These are phyloP conservation scores for Procambarus virginalis DNA, from an alignment of 1,140 invertebrate species.

Conservation along the genomic window DNA sequence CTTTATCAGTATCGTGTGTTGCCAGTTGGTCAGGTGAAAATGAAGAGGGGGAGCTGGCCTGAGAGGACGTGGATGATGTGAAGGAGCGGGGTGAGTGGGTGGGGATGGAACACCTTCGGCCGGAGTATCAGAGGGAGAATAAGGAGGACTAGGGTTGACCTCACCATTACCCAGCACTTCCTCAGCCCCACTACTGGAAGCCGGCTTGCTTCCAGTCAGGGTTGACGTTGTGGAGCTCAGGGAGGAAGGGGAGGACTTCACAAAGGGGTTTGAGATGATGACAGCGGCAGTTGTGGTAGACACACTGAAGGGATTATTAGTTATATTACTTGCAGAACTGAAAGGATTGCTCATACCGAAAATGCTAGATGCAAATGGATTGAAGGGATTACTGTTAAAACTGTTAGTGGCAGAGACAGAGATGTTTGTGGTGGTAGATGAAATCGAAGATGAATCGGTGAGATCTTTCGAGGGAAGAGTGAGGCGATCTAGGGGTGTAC, in stretches of 20 bases:
- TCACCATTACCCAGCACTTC: constrained; percentile 4
- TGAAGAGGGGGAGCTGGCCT: background rate
- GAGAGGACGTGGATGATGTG: background rate
- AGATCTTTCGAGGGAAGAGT: background rate
- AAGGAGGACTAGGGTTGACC: background rate
- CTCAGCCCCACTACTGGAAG: constrained; percentile 42
- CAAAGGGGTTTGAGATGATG: constrained; percentile 16
- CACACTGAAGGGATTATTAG: background rate
- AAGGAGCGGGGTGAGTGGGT: background rate
- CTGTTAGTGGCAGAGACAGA: background rate
- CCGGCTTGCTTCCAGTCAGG: constrained; percentile 28
- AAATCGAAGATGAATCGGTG: constrained; percentile 5
- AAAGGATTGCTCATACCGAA: constrained; percentile 32
- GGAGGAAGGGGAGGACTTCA: constrained; percentile 34
- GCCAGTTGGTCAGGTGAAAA: constrained; percentile 4
- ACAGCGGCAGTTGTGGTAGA: background rate
- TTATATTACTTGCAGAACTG: constrained; percentile 12
- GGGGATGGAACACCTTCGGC: background rate
- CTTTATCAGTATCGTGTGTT: background rate
- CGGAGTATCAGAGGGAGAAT: background rate
- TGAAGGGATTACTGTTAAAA: constrained; percentile 47
- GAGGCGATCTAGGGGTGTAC: constrained; percentile 8
- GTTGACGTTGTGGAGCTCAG: constrained; percentile 29
- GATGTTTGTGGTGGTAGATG: constrained; percentile 16
- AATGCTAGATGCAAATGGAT: constrained; percentile 56